Evolutionary conservation across 92 coral and sea anemone species (phyloP).

Genomic region (Porites cylindrica): DNA sequence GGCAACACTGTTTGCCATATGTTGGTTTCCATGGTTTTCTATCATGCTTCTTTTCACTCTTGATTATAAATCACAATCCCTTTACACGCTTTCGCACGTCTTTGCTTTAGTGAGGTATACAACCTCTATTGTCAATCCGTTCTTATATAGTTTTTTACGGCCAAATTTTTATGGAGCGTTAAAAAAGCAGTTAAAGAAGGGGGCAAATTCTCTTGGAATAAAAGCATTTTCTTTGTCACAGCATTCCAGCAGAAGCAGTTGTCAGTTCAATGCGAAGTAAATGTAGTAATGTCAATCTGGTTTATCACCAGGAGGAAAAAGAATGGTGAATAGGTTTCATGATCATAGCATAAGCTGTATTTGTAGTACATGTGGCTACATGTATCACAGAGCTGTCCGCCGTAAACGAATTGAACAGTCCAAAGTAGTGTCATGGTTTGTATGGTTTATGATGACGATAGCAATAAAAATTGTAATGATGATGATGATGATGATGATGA

Average conservation of each 20-base stretch:
- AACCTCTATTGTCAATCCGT: constrained; percentile 58
- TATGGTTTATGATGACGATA: no score
- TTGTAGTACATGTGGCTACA: no score
- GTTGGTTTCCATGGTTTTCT: constrained; percentile 66
- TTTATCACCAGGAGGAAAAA: no score
- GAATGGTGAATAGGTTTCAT: no score
- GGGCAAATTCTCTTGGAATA: neutral
- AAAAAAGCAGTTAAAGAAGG: constrained; percentile 2
- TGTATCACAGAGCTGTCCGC: no score
- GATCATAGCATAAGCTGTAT: no score
- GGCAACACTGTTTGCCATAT: constrained; percentile 54
- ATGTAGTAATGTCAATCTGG: no score
- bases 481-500: no score
- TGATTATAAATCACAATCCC: neutral
- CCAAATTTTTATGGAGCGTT: constrained; percentile 48
- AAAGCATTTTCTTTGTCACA: neutral
- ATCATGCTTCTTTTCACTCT: neutral
- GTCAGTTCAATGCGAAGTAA: neutral
- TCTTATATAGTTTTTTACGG: constrained; percentile 46
- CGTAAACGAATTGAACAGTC: no score
- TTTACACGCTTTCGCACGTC: constrained; percentile 20
- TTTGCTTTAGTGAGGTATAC: constrained; percentile 44
- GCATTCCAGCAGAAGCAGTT: neutral
- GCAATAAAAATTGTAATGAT: no score
- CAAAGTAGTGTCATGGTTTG: no score